Percentiles rank a stretch among this genome's conserved stretches.
These are phyloP conservation scores for Halcyon smyrnensis DNA, from an alignment of 2,797 vertebrate species.

Conservation along the genomic window DNA sequence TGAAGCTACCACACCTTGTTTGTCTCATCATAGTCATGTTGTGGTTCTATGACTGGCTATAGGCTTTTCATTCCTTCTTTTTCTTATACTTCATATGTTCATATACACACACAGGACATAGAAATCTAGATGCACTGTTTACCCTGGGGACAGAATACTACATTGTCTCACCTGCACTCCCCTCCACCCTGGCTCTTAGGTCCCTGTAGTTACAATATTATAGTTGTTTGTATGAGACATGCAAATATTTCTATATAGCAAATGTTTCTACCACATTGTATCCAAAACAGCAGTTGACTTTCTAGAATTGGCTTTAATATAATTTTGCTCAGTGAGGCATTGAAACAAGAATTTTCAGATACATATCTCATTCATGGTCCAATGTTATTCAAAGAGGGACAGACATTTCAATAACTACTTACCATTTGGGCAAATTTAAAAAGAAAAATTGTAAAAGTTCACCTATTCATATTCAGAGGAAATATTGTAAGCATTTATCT, in stretches of 20 bases:
- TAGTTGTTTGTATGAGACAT: neutral
- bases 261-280: neutral
- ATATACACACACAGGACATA: neutral
- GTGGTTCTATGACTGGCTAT: neutral
- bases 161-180: accelerated
- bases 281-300: neutral
- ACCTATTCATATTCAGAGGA: neutral
- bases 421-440: neutral
- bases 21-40: neutral
- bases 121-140: neutral
- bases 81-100: neutral
- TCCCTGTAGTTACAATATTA: neutral
- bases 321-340: neutral
- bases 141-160: neutral
- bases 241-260: neutral
- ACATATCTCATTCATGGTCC: neutral
- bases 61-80: neutral
- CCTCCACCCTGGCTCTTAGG: neutral
- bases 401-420: neutral
- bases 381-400: neutral
- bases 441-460: neutral
- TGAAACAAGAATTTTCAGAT: neutral
- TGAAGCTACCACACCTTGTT: neutral
- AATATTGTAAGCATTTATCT: neutral
- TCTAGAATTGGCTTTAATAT: neutral